Base-by-base conservation (phyloP, 2,797 vertebrate genomes). In the Buceros bicornis region DNA sequence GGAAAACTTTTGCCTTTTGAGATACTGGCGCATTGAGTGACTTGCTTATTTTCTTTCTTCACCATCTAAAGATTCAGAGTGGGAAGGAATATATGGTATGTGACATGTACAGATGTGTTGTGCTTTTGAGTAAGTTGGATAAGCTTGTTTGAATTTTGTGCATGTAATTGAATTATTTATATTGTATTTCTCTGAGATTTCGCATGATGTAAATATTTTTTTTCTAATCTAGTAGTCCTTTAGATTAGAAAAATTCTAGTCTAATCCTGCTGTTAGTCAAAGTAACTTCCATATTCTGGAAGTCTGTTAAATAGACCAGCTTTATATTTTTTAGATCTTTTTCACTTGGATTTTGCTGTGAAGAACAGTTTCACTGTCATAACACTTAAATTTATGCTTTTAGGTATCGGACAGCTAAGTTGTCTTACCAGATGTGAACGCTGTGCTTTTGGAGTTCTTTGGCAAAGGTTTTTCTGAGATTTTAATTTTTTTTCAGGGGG, bases 11-110 rank as follows among this genome's bases (percentile, higher is more conserved):
- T 88, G 87, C 69, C 33, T 54, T 65, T 53, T 57, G 82, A 60
- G 25, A 11, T 69, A 15, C 4, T 86, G 91, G 26, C 76, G 72
- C 33, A 19, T 83, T 54, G 17, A 94, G 37, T 93, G 71, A 91
- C 74, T 87, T 94, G 54, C 83, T 90, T 45, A 10, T 95, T 96
- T 94, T 96, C 82, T 97, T 94, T 96, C 91, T 95, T 95, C 56
- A 74, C 71, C 37, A 13, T 70, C 82, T 76, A 71, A 97, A 97
- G 97, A 97, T 90, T 96, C 95, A 94, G 96, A 97, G 89, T 96
- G 95, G 97, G 94, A 97, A 96, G 97, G 93, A 93, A 33, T 97
- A 91, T 95, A 91, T 96, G 96, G 95, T 97, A 97, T 92, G 96
- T 97, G 93, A 91, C 82, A 73, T 3, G 1, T 40, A 48, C 35